Conservation (phyloP, 2,888 invertebrate genomes). For the Mythimna pallens region DNA sequence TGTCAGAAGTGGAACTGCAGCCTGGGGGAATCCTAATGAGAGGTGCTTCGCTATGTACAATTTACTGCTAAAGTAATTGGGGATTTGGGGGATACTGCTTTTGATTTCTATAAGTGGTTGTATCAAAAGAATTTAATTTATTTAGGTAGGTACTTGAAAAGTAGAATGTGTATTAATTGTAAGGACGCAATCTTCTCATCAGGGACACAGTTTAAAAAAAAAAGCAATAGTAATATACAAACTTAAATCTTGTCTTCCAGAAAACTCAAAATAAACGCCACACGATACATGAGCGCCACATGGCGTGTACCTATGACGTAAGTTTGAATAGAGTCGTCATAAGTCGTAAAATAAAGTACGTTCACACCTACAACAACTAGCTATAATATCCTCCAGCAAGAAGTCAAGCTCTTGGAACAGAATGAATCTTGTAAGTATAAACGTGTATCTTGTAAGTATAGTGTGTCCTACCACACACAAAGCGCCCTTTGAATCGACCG, state of each 20-base stretch:
- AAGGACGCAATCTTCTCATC: not conserved
- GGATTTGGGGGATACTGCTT: not conserved
- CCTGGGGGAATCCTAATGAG: constrained; percentile 41
- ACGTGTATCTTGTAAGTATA: constrained; percentile 33
- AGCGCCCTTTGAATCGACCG: constrained; percentile 42
- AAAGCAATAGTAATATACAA: too few relatives aligned
- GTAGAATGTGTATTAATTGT: not conserved
- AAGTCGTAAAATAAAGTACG: not conserved
- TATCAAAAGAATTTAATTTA: constrained; percentile 11
- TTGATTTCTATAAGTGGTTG: constrained; percentile 29
- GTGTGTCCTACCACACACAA: constrained; percentile 46
- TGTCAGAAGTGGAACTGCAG: not conserved
- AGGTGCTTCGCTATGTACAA: constrained; percentile 31
- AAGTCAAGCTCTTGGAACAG: constrained; percentile 27
- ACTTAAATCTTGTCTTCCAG: too few relatives aligned
- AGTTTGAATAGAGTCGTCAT: not conserved
- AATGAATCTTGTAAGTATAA: constrained; percentile 29
- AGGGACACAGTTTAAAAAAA: too few relatives aligned
- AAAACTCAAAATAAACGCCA: too few relatives aligned
- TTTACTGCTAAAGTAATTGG: constrained; percentile 9
- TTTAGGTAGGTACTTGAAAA: not conserved
- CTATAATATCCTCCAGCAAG: constrained; percentile 7
- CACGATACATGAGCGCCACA: not conserved
- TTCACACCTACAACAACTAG: not conserved
- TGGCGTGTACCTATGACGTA: not conserved